phyloP scores from a whole-genome alignment of 2,888 invertebrate genomes.

The Caenorhabditis sp. region DNA sequence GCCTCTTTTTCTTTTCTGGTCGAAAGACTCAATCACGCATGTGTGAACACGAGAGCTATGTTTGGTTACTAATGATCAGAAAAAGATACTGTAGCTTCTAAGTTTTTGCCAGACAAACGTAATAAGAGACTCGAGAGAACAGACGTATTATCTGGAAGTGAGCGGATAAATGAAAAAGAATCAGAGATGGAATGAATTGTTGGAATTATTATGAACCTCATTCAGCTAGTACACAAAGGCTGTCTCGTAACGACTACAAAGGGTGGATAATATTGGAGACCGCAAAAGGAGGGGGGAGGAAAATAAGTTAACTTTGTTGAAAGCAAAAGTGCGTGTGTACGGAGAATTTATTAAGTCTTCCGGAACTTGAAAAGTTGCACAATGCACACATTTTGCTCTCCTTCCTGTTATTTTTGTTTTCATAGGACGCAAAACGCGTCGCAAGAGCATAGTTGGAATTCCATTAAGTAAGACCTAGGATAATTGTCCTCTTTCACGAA shows the following conservation, averaged over 20 bases:
- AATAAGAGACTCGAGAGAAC: background rate
- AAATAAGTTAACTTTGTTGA: slow-evolving; percentile 8
- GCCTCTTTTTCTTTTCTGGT: slow-evolving; percentile 12
- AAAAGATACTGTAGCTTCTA: no score
- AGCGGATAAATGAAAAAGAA: slow-evolving; percentile 28
- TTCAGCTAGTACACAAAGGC: slow-evolving; percentile 29
- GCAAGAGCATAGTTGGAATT: no score
- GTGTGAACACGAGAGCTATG: slow-evolving; percentile 20
- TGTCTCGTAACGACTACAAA: background rate
- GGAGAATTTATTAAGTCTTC: background rate
- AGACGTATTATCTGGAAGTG: background rate
- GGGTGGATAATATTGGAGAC: slow-evolving; percentile 5
- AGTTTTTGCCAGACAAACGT: no score
- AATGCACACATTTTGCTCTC: background rate
- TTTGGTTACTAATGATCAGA: background rate
- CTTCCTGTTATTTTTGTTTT: no score
- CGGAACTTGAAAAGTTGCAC: background rate
- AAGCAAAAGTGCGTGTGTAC: background rate
- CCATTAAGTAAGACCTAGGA: no score
- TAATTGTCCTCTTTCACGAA: no score
- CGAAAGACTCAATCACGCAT: slow-evolving; percentile 14
- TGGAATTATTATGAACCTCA: slow-evolving; percentile 40
- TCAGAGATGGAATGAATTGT: background rate
- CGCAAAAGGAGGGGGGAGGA: background rate
- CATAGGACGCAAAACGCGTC: no score